Percentiles rank a stretch among this genome's conserved stretches.
Conservation (phyloP, 2,113 vertebrate genomes). For the Malurus melanocephalus region DNA sequence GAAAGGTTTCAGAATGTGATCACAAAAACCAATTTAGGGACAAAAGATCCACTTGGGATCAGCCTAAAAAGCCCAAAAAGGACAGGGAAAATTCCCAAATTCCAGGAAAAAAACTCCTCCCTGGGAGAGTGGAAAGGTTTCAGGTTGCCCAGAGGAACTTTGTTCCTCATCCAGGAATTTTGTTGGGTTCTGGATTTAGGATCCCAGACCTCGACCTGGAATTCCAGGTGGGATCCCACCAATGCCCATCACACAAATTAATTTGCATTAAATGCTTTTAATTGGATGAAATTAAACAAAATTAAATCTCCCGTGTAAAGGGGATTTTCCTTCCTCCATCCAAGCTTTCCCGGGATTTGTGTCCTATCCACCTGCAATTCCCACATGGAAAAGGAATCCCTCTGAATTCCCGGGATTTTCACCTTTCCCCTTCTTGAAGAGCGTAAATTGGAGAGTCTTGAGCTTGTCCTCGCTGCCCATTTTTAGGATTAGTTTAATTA, state of each 20-base stretch:
- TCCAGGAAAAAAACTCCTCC: background rate
- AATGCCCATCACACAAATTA: background rate
- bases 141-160: background rate
- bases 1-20: fast-evolving
- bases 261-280: background rate
- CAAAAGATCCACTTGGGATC: background rate
- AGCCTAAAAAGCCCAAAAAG: fast-evolving
- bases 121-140: fast-evolving
- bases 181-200: too few relatives aligned
- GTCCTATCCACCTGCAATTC: background rate
- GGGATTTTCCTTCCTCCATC: background rate
- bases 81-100: background rate
- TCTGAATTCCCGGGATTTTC: background rate
- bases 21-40: background rate
- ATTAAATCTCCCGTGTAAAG: fast-evolving
- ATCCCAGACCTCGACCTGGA: fast-evolving
- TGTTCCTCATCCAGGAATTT: background rate
- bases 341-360: background rate
- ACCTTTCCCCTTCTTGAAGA: background rate
- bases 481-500: background rate
- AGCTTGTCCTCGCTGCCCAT: background rate
- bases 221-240: background rate
- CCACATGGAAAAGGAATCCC: background rate
- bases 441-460: fast-evolving
- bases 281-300: fast-evolving